These are phyloP conservation scores for Muricea muricata DNA, from an alignment of 92 coral and sea anemone genomes.

Conservation along the genomic window DNA sequence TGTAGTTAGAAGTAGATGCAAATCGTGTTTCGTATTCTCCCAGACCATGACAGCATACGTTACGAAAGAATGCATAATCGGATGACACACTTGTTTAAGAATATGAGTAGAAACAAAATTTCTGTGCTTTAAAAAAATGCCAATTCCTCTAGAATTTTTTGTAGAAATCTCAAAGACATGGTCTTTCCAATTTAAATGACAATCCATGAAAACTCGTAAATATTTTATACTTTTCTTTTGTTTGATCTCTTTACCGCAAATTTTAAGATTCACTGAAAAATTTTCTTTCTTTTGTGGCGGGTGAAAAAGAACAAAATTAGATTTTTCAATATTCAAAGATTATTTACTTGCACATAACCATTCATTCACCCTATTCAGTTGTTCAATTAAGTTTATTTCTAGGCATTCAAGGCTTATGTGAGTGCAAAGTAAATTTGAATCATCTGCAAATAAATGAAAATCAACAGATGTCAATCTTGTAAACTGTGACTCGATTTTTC, in stretches of 20 bases:
- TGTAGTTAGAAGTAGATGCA: no score
- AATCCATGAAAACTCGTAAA: background rate
- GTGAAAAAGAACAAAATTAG: slow-evolving; percentile 42
- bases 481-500: no score
- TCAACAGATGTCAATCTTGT: no score
- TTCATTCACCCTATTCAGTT: slow-evolving; percentile 40
- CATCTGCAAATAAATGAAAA: slow-evolving; percentile 40
- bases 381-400: slow-evolving; percentile 43
- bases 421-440: slow-evolving; percentile 8
- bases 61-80: no score
- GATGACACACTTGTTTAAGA: no score
- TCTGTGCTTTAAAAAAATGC: no score
- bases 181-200: background rate
- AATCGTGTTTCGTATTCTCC: no score
- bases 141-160: background rate
- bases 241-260: background rate
- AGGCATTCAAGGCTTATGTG: slow-evolving; percentile 13
- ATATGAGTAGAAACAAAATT: no score
- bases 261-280: background rate
- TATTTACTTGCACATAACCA: slow-evolving; percentile 66
- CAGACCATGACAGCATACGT: no score
- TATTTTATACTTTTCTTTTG: background rate
- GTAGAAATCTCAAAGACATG: background rate
- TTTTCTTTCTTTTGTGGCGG: slow-evolving; percentile 13
- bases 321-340: slow-evolving; percentile 57